Conservation (phyloP, 2,888 invertebrate genomes). For the Drosophila bunnanda region DNA sequence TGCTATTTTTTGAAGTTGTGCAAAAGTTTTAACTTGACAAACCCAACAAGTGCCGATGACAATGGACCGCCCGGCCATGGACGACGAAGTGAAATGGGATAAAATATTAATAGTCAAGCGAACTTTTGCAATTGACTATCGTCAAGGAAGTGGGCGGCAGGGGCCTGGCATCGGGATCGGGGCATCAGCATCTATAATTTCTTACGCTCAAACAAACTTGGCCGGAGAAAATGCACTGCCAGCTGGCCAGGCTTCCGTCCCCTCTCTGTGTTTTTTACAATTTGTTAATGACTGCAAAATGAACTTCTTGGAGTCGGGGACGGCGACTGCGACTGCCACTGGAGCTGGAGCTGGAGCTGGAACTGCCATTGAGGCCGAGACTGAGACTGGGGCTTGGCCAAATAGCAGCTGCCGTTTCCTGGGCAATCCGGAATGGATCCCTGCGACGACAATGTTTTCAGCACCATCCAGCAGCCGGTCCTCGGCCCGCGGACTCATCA, state of each 20-base stretch:
- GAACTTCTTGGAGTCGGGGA: slow-evolving; percentile 59
- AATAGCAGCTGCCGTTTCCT: slow-evolving; percentile 71
- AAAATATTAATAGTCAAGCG: slow-evolving; percentile 74
- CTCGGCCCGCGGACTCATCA: slow-evolving; percentile 28
- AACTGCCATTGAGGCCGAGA: slow-evolving; percentile 1
- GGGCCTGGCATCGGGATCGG: slow-evolving; percentile 25
- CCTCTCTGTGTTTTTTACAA: slow-evolving; percentile 57
- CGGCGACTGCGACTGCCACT: background rate
- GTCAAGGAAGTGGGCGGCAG: slow-evolving; percentile 50
- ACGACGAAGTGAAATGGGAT: slow-evolving; percentile 69
- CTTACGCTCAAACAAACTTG: slow-evolving; percentile 69
- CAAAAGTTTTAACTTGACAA: slow-evolving; percentile 49
- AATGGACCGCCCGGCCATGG: slow-evolving; percentile 51
- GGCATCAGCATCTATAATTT: slow-evolving; percentile 70
- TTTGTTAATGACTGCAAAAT: slow-evolving; percentile 78
- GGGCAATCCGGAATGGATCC: slow-evolving; percentile 36
- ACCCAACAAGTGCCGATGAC: slow-evolving; percentile 71
- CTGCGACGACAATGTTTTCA: slow-evolving; percentile 65
- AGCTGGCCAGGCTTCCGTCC: slow-evolving; percentile 11
- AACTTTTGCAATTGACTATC: slow-evolving; percentile 76
- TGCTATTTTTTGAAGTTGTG: slow-evolving; percentile 46
- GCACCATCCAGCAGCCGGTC: slow-evolving; percentile 37
- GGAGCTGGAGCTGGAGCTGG: background rate
- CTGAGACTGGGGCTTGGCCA: slow-evolving; percentile 43
- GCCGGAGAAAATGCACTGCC: slow-evolving; percentile 50